Base-by-base conservation (phyloP, 2,888 invertebrate genomes). In the Argyresthia albistria region DNA sequence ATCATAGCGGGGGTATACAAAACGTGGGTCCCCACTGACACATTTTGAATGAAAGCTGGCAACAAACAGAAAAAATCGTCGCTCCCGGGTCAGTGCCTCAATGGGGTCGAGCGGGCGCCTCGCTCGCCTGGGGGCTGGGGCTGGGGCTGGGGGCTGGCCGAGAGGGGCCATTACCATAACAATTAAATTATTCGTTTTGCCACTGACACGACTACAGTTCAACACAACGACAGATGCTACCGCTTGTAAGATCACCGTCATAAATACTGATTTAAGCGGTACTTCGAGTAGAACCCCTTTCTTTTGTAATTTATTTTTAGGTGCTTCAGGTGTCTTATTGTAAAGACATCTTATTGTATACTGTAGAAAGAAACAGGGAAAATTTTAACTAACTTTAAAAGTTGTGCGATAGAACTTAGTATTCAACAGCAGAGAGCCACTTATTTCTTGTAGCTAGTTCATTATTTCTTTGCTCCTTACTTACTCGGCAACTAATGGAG, bases 11-110 rank as follows among this genome's bases (percentile, higher is more conserved):
- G 62, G 64, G 62, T 60, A 61, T 60, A 60, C 63, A 67, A 67
- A 25, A 62, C 64, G 61, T 61, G 65, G 64, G 63, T 49, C 69
- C 69, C 71, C 55, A 73, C 68, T 74, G 76, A 76, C 77, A 76
- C 72, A 74, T 69, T 77, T 67, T 68, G 65, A 70, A 70, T 72
- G 68, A 66, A 66, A 62, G 47, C 35, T 14, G 46, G 35, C 11
- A 43, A 60, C 59, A 68, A 64, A 70, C 71, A 70, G n/a, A 66
- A 67, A 39, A 54, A 46, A 43, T 50, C 45, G 56, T 50, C 14
- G 9, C 42, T 16, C 35, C 9, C 37, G 37, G 49, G 16, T 49
- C 39, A 36, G 49, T 39, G 46, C 37, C 12, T 25, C 25, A 25
- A 25, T 25, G 6, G 39, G 37, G 14, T 37, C 54, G 54, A 35